A percentile compares a stretch with the other conserved stretches of the same genome.
Evolutionary conservation across 2,888 invertebrate species (phyloP).

Genomic region (Sceliomorpha sp.): DNA sequence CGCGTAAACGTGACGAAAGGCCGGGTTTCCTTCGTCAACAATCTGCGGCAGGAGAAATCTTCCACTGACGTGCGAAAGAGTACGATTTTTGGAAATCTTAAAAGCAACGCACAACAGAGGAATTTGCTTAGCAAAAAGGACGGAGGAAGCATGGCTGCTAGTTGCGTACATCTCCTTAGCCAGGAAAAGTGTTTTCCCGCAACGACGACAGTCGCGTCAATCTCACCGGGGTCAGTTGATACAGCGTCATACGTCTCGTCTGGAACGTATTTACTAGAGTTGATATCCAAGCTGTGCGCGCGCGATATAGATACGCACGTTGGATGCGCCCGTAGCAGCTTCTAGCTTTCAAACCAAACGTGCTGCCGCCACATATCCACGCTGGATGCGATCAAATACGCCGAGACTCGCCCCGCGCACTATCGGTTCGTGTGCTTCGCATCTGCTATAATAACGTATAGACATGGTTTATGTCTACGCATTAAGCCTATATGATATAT

Average conservation of each 20-base stretch:
- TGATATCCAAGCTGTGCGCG: constrained; percentile 37
- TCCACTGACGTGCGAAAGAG: too few relatives aligned
- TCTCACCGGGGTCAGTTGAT: constrained; percentile 39
- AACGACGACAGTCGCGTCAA: constrained; percentile 36
- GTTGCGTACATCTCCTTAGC: too few relatives aligned
- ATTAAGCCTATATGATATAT: constrained; percentile 63
- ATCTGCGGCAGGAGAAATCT: too few relatives aligned
- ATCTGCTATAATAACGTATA: constrained; percentile 68
- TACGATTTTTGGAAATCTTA: too few relatives aligned
- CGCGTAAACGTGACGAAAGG: too few relatives aligned
- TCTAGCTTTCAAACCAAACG: constrained; percentile 26
- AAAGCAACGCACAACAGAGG: too few relatives aligned
- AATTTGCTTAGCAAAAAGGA: too few relatives aligned
- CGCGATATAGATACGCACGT: constrained; percentile 43
- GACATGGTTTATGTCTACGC: constrained; percentile 58
- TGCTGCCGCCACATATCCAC: constrained; percentile 41
- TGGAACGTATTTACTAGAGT: constrained; percentile 37
- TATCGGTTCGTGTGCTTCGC: constrained; percentile 68
- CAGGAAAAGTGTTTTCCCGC: constrained; percentile 29
- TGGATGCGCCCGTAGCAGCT: constrained; percentile 17
- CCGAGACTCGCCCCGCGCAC: constrained; percentile 61
- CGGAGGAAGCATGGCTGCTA: too few relatives aligned
- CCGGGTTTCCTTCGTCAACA: too few relatives aligned
- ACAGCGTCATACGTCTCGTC: constrained; percentile 41
- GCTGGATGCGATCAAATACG: constrained; percentile 55